Base-by-base conservation (phyloP, 2,888 invertebrate species). In the Orthonevra nobilis region DNA sequence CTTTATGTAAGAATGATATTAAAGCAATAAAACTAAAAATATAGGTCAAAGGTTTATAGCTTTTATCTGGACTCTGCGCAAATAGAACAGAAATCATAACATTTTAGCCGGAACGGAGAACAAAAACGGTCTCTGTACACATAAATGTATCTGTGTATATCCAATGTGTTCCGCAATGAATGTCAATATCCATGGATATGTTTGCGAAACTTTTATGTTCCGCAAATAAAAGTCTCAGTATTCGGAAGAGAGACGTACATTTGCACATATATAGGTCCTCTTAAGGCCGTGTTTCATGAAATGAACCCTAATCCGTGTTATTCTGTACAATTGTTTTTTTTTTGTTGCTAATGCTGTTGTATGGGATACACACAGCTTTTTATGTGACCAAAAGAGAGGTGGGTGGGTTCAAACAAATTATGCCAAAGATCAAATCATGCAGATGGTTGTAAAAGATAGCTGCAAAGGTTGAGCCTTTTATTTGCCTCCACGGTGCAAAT, bases 1-100 rank as follows among this genome's bases (percentile, higher is more conserved):
- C n/a, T n/a, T n/a, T n/a, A n/a, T n/a, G n/a, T n/a, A n/a, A 28
- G 32, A 54, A 44, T 60, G 60, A 69, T 50, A 36, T 26, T 50
- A 19, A 48, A 10, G 20, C 34, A 42, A 50, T 69, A 52, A 60
- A 52, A 58, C 28, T 52, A 36, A 36, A 44, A n/a, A n/a, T n/a
- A 69, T 60, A 69, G 60, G 60, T 69, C 52, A 58, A 14, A 58
- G 40, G 68, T 58, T 70, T 44, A 60, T 52, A 52, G 15, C 52
- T 19, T 42, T 42, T 50, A 40, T 42, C 42, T 60, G 36, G 44
- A 70, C 42, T 30, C 40, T 70, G 63, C 30, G 20, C 46, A 63
- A 63, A 63, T 46, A 70, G 54, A 30, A 52, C 32, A 52, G 42
- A n/a, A n/a, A n/a, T n/a, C n/a, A 61, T 52, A 63, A 54, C 26